These are phyloP conservation scores for Drosophila kohkoa DNA, from an alignment of 1,140 invertebrate species.

Conservation along the genomic window DNA sequence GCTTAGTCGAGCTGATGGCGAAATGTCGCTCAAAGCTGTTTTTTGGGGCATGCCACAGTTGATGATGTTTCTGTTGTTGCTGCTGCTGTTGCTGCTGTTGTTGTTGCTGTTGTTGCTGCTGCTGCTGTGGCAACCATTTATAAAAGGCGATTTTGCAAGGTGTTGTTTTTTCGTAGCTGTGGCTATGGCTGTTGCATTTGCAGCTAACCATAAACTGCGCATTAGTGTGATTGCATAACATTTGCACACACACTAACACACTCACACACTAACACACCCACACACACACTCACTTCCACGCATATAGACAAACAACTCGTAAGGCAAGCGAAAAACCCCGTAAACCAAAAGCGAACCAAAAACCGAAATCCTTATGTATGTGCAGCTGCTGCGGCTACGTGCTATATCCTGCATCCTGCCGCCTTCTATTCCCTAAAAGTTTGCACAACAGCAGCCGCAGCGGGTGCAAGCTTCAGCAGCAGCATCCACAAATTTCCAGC, in stretches of 20 bases:
- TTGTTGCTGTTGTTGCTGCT: conserved; percentile 1
- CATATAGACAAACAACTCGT: conserved; percentile 35
- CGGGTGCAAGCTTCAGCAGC: not conserved
- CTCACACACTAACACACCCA: conserved; percentile 12
- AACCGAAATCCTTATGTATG: conserved; percentile 75
- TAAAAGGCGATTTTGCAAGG: conserved; percentile 58
- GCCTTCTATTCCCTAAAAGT: conserved; percentile 51
- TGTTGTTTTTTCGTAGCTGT: conserved; percentile 17
- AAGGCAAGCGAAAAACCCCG: conserved; percentile 47
- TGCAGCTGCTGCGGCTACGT: conserved; percentile 72
- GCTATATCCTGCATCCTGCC: conserved; percentile 47
- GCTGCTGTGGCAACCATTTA: conserved; percentile 68
- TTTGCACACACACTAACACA: conserved; percentile 46
- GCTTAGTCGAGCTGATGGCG: conserved; percentile 22
- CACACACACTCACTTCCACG: conserved; percentile 18
- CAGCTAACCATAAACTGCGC: conserved; percentile 72
- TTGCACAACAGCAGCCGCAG: conserved; percentile 49
- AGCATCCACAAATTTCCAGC: conserved; percentile 69
- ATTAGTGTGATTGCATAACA: conserved; percentile 83
- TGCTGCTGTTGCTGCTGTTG: conserved; percentile 35
- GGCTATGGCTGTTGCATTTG: conserved; percentile 31
- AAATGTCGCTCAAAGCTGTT: conserved; percentile 2
- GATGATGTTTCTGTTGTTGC: conserved; percentile 28
- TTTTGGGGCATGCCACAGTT: conserved; percentile 37
- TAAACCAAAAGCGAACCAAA: conserved; percentile 61